Evolutionary conservation across 1,140 invertebrate genomes (phyloP).

Genomic region (Chionoecetes opilio): DNA sequence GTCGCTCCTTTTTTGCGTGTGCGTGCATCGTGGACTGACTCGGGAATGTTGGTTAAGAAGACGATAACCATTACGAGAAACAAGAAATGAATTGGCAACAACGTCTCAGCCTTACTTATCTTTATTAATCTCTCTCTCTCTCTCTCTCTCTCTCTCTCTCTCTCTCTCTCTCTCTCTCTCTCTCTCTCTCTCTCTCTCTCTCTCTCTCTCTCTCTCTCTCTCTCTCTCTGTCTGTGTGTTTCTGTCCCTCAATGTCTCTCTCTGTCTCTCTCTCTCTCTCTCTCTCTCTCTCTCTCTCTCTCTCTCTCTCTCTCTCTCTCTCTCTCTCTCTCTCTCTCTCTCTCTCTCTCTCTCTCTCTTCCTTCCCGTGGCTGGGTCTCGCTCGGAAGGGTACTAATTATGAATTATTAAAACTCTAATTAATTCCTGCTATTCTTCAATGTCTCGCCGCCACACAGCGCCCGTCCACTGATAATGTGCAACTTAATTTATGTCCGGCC

Average conservation of each 20-base stretch:
- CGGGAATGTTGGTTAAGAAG: background rate
- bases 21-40: background rate
- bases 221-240: background rate
- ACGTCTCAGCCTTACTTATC: slow-evolving; percentile 21
- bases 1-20: background rate
- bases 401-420: slow-evolving; percentile 63
- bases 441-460: slow-evolving; percentile 46
- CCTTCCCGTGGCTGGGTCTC: background rate
- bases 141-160: background rate
- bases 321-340: slow-evolving; percentile 2
- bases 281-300: background rate
- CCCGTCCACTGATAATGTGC: slow-evolving; percentile 45
- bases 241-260: no score
- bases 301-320: background rate
- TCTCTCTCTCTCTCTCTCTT: slow-evolving; percentile 24
- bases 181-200: slow-evolving; percentile 38
- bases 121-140: slow-evolving; percentile 35
- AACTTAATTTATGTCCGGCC: slow-evolving; percentile 53
- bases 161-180: background rate
- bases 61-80: background rate
- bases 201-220: background rate
- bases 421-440: slow-evolving; percentile 53
- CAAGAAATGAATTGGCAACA: background rate
- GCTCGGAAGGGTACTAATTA: slow-evolving; percentile 46
- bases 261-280: slow-evolving; percentile 17